phyloP scores from a whole-genome alignment of 92 coral and sea anemone genomes.

The Epizoanthus rinbou region DNA sequence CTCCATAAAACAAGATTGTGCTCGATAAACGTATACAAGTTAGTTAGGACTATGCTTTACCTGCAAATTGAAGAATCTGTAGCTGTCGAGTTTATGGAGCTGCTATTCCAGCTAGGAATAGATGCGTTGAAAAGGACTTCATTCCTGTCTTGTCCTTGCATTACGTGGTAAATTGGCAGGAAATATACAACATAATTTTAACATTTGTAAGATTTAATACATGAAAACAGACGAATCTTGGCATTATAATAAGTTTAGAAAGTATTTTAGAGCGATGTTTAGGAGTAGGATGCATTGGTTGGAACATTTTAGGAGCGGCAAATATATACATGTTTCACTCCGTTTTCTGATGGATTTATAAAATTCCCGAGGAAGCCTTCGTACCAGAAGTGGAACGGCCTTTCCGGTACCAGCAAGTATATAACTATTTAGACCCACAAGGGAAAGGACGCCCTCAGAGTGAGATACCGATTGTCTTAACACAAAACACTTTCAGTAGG shows the following conservation, averaged over 20 bases:
- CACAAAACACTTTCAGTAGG: too few relatives aligned
- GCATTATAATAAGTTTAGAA: background rate
- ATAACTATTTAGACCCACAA: too few relatives aligned
- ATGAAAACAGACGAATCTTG: background rate
- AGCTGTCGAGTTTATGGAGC: slow-evolving; percentile 1
- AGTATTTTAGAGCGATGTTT: background rate
- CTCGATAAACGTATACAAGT: background rate
- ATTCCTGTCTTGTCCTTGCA: slow-evolving; percentile 44
- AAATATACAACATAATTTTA: slow-evolving; percentile 1
- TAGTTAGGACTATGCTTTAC: background rate
- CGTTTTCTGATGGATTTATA: too few relatives aligned
- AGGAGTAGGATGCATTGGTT: background rate
- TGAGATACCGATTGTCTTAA: too few relatives aligned
- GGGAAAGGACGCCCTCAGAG: too few relatives aligned
- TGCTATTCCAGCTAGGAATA: background rate
- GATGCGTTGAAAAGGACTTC: slow-evolving; percentile 18
- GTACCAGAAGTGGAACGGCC: too few relatives aligned
- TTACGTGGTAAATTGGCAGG: slow-evolving; percentile 40
- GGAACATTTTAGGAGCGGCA: background rate
- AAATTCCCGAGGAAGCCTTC: too few relatives aligned
- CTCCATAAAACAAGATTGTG: too few relatives aligned
- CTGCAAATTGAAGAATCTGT: background rate
- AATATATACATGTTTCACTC: slow-evolving; percentile 4
- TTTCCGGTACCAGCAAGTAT: too few relatives aligned
- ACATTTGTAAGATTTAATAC: background rate